Percentiles rank a stretch among this genome's conserved stretches.
Conservation (phyloP, 1,140 invertebrate genomes). For the Chironomus tepperi region DNA sequence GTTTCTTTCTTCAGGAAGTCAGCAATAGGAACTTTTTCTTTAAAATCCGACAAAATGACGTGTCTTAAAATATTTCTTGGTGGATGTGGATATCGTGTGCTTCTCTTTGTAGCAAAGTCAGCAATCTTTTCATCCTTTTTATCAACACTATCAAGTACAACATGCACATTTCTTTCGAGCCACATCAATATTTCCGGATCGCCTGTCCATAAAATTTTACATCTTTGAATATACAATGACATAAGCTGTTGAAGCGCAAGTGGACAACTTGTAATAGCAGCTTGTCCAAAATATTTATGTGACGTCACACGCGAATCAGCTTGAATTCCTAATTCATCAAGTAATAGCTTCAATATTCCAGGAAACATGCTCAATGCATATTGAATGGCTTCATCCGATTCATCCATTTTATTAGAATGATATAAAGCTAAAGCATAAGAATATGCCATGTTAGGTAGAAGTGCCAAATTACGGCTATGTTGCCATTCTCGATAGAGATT, state of each 20-base stretch:
- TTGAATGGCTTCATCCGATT: slow-evolving; percentile 54
- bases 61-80: slow-evolving; percentile 69
- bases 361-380: slow-evolving; percentile 80
- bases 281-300: slow-evolving; percentile 44
- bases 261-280: slow-evolving; percentile 46
- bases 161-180: slow-evolving; percentile 63
- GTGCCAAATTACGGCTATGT: slow-evolving; percentile 56
- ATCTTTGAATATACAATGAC: slow-evolving; percentile 62
- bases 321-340: slow-evolving; percentile 70
- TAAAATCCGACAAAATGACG: slow-evolving; percentile 71
- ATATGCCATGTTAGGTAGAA: slow-evolving; percentile 82
- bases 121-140: slow-evolving; percentile 53
- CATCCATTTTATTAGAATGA: slow-evolving; percentile 36
- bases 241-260: slow-evolving; percentile 60
- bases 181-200: slow-evolving; percentile 64
- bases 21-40: slow-evolving; percentile 46
- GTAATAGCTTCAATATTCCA: slow-evolving; percentile 56
- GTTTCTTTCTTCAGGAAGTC: slow-evolving; percentile 38
- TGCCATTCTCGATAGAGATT: slow-evolving; percentile 62
- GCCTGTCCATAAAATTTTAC: slow-evolving; percentile 66
- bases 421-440: slow-evolving; percentile 73
- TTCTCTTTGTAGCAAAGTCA: slow-evolving; percentile 53
- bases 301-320: slow-evolving; percentile 53
- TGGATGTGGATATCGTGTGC: slow-evolving; percentile 38
- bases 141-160: slow-evolving; percentile 56